Conservation (phyloP, 2,888 invertebrate genomes). For the Thyatira batis region DNA sequence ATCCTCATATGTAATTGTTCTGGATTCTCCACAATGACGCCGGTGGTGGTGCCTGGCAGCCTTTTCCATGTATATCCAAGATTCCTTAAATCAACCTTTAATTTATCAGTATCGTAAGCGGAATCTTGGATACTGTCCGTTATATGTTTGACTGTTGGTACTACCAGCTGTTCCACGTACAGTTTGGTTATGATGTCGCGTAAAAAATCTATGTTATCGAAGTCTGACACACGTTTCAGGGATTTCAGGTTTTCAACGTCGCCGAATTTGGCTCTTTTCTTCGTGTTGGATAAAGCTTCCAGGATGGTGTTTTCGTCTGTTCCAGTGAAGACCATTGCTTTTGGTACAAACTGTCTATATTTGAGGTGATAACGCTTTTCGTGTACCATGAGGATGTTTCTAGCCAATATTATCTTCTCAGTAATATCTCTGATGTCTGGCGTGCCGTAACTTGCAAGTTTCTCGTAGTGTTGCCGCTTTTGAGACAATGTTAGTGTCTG, state of each 20-base stretch:
- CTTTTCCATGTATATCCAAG: conserved; percentile 28
- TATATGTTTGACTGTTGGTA: background rate
- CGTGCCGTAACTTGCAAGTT: background rate
- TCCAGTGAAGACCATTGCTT: background rate
- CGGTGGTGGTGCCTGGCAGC: conserved; percentile 19
- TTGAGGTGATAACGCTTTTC: too few relatives aligned
- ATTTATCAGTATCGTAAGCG: background rate
- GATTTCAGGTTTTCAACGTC: background rate
- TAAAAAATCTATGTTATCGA: background rate
- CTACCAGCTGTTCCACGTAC: background rate
- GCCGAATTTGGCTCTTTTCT: background rate
- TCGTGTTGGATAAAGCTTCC: background rate
- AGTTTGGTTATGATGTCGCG: background rate
- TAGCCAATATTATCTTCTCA: background rate
- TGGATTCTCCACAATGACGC: conserved; percentile 28
- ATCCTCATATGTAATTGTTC: conserved; percentile 20
- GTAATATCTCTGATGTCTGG: background rate
- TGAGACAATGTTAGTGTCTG: background rate
- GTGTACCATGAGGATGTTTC: background rate
- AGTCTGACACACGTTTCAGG: too few relatives aligned
- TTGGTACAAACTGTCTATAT: too few relatives aligned
- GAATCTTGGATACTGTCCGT: background rate
- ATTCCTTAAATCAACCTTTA: conserved; percentile 7
- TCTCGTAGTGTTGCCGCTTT: background rate
- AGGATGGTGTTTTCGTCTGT: background rate